Conservation (phyloP, 2,113 vertebrate genomes). For the Lontra canadensis region DNA sequence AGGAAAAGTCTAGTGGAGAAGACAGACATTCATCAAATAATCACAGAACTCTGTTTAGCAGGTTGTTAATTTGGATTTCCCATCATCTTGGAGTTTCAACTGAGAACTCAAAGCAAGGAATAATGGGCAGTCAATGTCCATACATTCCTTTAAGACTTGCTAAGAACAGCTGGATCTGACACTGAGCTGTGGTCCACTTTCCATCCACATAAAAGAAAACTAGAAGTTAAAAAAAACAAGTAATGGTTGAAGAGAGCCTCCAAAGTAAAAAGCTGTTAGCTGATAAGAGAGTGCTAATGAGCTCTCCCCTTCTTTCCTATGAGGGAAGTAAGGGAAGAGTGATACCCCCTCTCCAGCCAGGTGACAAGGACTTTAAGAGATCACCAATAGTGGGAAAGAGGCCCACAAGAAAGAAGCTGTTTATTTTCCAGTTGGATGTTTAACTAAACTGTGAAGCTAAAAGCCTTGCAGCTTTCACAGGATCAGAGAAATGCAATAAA, state of each 20-base stretch:
- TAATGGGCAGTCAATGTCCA: not conserved
- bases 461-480: accelerated
- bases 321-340: not conserved
- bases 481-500: not conserved
- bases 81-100: not conserved
- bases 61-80: not conserved
- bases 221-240: not conserved
- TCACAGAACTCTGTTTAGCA: not conserved
- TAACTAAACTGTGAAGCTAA: not conserved
- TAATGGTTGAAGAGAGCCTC: not conserved
- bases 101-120: not conserved
- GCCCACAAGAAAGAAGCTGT: not conserved
- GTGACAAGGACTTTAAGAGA: not conserved
- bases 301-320: not conserved
- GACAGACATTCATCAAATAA: not conserved
- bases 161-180: not conserved
- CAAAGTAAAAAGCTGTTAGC: not conserved
- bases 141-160: not conserved
- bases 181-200: not conserved
- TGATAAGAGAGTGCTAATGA: not conserved
- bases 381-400: not conserved
- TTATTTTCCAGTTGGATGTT: not conserved
- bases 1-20: not conserved
- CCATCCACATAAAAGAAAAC: not conserved
- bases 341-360: no score